Evolutionary conservation across 2,113 vertebrate genomes (phyloP), one percentile per base, ranked within the genome.

Genomic region (Poicephalus meyeri): DNA sequence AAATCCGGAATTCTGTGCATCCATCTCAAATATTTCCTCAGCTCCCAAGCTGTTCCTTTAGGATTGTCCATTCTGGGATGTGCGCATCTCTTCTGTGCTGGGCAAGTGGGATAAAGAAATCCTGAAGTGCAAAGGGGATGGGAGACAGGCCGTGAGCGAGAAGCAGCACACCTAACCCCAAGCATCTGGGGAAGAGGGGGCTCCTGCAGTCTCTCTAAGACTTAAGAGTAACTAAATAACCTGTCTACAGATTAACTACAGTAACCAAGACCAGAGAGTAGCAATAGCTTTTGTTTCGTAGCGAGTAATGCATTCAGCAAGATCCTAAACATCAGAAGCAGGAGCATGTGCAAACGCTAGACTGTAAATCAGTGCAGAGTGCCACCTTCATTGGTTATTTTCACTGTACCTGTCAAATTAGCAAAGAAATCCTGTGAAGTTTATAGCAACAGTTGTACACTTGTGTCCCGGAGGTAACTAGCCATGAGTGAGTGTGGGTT

Each of bases 41-140:
- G n/a, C 39, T 76, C 69, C 49, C 16, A 39, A 44, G 44, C 56
- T 37, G n/a, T 29, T 26, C n/a, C 14, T 31, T 70, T 47, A 7
- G n/a, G 19, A 15, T 9, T 35, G 41, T 42, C 6, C 1, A 0
- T 26, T 16, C 33, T 15, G 47, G 69, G 60, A 5, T 19, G 16
- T 4, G 19, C 10, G 44, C 15, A 10, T 39, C 42, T 4, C 47
- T 35, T 19, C 19, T 49, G 72, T 39, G 37, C 68, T 56, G 44
- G 64, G 3, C 49, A 50, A 42, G 18, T 5, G 41, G 29, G 53
- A 26, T 13, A 16, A 20, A 46, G 63, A 17, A 56, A 58, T 18
- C 73, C 53, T 26, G 9, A 9, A 4, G 33, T 4, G 11, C 4
- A 0, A 11, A 55, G 23, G 13, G 28, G 25, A 35, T 3, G 4